phyloP scores from a whole-genome alignment of 2,113 vertebrate genomes.

The Budorcas taxicolor region DNA sequence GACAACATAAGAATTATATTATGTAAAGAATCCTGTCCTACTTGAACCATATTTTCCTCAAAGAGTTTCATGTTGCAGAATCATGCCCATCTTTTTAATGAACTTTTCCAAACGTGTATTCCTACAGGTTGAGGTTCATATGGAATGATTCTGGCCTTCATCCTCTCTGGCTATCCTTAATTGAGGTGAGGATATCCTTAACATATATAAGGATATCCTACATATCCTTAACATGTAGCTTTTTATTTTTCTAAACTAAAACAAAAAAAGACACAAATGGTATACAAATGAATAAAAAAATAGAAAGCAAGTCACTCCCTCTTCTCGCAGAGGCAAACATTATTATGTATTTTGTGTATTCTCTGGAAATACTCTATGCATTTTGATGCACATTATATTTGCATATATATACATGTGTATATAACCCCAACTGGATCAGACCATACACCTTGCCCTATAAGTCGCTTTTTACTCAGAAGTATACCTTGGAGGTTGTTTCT shows the following conservation, averaged over 20 bases:
- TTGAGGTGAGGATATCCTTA: background rate
- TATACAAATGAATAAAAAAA: background rate
- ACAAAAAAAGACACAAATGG: background rate
- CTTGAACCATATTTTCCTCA: background rate
- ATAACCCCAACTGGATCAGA: background rate
- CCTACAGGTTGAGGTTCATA: background rate
- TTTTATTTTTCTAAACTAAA: background rate
- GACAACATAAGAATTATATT: background rate
- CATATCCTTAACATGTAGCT: background rate
- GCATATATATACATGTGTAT: background rate
- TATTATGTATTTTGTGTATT: background rate
- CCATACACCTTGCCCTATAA: background rate
- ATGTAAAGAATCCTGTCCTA: background rate
- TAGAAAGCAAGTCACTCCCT: background rate
- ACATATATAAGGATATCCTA: background rate
- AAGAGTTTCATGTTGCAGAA: background rate
- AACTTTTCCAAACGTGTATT: background rate
- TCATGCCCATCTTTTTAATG: background rate
- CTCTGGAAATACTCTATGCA: background rate
- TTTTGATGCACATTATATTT: background rate
- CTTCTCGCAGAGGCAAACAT: background rate
- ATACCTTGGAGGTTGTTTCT: background rate
- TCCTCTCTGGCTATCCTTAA: background rate
- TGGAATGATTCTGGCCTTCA: background rate
- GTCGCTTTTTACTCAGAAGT: background rate